Base-by-base conservation (phyloP, 2,888 invertebrate species). In the Altica lythri region DNA sequence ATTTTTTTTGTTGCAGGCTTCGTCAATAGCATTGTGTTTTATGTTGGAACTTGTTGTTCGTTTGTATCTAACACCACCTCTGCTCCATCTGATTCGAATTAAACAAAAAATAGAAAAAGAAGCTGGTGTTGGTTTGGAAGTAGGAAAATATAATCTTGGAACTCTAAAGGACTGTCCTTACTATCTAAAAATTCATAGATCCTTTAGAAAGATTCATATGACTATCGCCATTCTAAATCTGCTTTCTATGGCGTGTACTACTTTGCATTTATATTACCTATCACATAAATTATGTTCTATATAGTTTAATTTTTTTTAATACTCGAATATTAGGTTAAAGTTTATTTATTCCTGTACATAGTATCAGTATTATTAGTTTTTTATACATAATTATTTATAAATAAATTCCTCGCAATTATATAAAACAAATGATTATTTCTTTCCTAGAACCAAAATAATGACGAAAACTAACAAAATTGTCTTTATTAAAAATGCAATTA, bases 141-240 rank as follows among this genome's bases (percentile, higher is more conserved):
- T 92, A 53, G 92, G 92, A 34, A 81, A 82, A 67, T 82, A 89
- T 64, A 79, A 87, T 34, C 80, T 87, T 18, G 89, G 90, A 46
- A 82, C 84, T 62, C 77, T 92, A 17, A 82, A 85, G 12, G 82
- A 87, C 69, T 91, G 91, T 71, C 89, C 90, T 0, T 87, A 89
- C 71, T 93, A 92, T 77, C 79, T 89, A 64, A 83, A 83, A 67
- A 83, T 91, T 10, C 84, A 92, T 69, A 82, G 80, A 62, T 79
- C 83, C 19, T 93, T 93, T 78, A 83, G 92, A 44, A 81, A 83
- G 32, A 82, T 87, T 46, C 93, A 93, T 77, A 86, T 88, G 72
- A 80, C 80, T 55, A 88, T 91, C 65, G 92, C 92, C 9, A 85
- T 89, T 74, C 89, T 90, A 51, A 92, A 92, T 69, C 83, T 93